Evolutionary conservation across 2,888 invertebrate species (phyloP).

Genomic region (Spodoptera exigua): DNA sequence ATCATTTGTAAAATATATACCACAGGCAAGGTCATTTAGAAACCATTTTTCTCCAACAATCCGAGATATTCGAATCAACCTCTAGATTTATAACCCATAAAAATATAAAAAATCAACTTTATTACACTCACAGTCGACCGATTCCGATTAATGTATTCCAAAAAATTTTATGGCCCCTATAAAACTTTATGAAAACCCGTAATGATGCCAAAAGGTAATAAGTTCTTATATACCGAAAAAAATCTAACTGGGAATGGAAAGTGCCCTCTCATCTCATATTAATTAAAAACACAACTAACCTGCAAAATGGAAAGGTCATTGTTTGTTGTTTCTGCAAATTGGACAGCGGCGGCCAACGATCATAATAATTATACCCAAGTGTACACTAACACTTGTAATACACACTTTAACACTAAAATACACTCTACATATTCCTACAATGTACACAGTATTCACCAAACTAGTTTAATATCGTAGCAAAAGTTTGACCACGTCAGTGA

Average conservation of each 20-base stretch:
- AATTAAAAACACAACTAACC: conserved; percentile 85
- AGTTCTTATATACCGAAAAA: conserved; percentile 49
- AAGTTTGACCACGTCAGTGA: conserved; percentile 60
- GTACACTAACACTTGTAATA: conserved; percentile 66
- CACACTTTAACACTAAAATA: conserved; percentile 65
- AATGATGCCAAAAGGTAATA: conserved; percentile 48
- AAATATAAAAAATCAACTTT: conserved; percentile 51
- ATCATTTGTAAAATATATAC: conserved; percentile 1
- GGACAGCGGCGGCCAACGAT: conserved; percentile 66
- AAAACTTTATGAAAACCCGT: conserved; percentile 49
- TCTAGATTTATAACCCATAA: conserved; percentile 45
- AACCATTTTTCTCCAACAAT: conserved; percentile 8
- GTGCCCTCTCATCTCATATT: conserved; percentile 64
- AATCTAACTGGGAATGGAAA: conserved; percentile 27
- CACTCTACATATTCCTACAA: conserved; percentile 58
- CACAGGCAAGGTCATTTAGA: conserved; percentile 1
- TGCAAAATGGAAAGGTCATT: conserved; percentile 83
- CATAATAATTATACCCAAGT: conserved; percentile 67
- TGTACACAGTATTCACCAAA: conserved; percentile 60
- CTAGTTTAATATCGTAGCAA: conserved; percentile 51
- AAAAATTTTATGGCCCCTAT: conserved; percentile 37
- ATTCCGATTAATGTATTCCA: conserved; percentile 46
- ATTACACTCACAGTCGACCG: conserved; percentile 36
- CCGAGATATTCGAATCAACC: conserved; percentile 8
- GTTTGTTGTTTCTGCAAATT: conserved; percentile 76